Evolutionary conservation across 2,797 vertebrate genomes (phyloP), one percentile per base, ranked within the genome.

Genomic region (Anguilla marmorata): DNA sequence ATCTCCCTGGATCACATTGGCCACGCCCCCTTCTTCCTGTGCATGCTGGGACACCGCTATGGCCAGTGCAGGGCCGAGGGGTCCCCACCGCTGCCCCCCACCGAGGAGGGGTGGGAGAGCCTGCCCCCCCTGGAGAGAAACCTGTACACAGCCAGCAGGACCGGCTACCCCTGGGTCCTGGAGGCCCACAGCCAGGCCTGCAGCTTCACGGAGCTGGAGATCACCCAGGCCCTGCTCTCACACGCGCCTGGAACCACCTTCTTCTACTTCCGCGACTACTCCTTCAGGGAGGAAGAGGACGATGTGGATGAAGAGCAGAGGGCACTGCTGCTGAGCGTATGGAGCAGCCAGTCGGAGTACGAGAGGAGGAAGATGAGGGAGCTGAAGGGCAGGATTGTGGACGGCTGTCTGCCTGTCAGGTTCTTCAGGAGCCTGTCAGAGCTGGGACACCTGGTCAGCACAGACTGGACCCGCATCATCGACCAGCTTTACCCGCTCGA

Each of bases 221-320:
- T 93, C 84, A 88, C 89, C 76, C 82, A 91, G 45, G 89, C 92
- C 85, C 83, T 76, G 19, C 92, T 95, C 89, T 87, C 90, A 14
- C 91, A 88, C 33, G 79, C 89, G 83, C 89, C 90, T 24, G 87
- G n/a, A 2, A 92, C 89, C 90, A 91, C 92, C 2, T 92, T 92
- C 85, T 89, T 94, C 89, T 93, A 94, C 89, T 93, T 94, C 82
- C 93, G 93, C 88, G 92, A 92, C 3, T 90, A 72, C 86, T 89
- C 60, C 19, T 88, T 89, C 21, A 87, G 0, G 0, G 58, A 87
- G 52, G 86, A 90, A 50, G 87, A 50, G 1, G 86, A 89, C 2
- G 86, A 87, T 24, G 69, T 89, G 12, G 24, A 86, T 0, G 5
- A 87, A 2, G 76, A 87, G 3, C 88, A 89, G 41, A 90, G 89